A percentile compares a stretch with the other conserved stretches of the same genome.
Evolutionary conservation across 2,888 invertebrate species (phyloP).

Genomic region (Hyposoter dolosus): DNA sequence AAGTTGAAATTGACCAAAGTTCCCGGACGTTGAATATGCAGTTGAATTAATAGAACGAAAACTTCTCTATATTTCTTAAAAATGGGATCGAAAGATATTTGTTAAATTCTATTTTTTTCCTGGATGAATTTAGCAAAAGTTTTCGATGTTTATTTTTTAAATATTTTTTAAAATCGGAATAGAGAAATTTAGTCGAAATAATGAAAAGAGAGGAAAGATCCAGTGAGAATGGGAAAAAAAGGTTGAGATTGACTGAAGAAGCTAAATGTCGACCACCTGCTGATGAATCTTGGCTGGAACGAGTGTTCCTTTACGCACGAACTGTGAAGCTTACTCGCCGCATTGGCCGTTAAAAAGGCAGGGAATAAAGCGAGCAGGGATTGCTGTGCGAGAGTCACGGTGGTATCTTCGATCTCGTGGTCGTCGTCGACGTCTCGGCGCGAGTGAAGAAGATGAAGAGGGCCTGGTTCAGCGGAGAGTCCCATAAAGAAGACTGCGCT

Average conservation of each 20-base stretch:
- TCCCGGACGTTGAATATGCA: too few relatives aligned
- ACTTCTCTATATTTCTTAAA: too few relatives aligned
- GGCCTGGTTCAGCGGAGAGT: conserved; percentile 22
- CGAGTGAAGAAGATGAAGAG: conserved; percentile 67
- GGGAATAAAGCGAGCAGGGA: conserved; percentile 24
- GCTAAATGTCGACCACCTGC: conserved; percentile 53
- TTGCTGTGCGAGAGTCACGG: conserved; percentile 10
- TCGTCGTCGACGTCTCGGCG: conserved; percentile 43
- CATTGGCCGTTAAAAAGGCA: conserved; percentile 10
- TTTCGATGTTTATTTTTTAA: background rate
- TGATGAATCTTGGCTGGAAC: conserved; percentile 48
- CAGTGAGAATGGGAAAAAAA: background rate
- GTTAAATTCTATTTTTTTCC: too few relatives aligned
- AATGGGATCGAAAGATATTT: too few relatives aligned
- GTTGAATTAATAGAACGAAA: too few relatives aligned
- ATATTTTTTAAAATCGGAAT: background rate
- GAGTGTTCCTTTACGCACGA: conserved; percentile 52
- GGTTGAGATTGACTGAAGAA: conserved; percentile 19
- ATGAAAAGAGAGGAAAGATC: background rate
- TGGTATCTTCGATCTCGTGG: conserved; percentile 61
- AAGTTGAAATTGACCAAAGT: too few relatives aligned
- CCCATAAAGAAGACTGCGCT: conserved; percentile 30
- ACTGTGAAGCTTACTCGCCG: conserved; percentile 32
- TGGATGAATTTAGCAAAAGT: too few relatives aligned
- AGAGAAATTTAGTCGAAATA: background rate